These are phyloP conservation scores for Yasuhikotakia modesta DNA, from an alignment of 2,797 vertebrate genomes.

Conservation along the genomic window DNA sequence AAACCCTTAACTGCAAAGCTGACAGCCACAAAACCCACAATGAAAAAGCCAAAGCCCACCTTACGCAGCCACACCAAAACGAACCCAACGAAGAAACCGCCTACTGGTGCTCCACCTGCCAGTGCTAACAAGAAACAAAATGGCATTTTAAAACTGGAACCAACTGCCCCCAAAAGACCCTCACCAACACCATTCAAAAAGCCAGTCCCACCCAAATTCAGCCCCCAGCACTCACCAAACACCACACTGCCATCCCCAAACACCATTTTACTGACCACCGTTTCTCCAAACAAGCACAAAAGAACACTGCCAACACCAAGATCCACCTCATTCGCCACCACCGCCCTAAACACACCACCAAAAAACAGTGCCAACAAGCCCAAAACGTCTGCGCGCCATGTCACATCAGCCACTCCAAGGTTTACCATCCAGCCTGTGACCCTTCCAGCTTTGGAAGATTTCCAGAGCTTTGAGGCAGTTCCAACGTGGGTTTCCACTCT, in stretches of 20 bases:
- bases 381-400: slow-evolving; percentile 9
- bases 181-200: slow-evolving; percentile 29
- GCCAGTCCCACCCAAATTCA: slow-evolving; percentile 21
- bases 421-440: slow-evolving; percentile 72
- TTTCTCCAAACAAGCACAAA: slow-evolving; percentile 57
- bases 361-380: slow-evolving; percentile 61
- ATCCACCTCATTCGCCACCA: slow-evolving; percentile 59
- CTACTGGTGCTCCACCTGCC: neutral
- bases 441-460: slow-evolving; percentile 78
- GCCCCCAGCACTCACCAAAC: slow-evolving; percentile 18
- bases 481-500: slow-evolving; percentile 82
- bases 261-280: slow-evolving; percentile 65
- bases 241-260: slow-evolving; percentile 60
- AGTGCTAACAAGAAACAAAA: slow-evolving; percentile 37
- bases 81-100: slow-evolving; percentile 65
- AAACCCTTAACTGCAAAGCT: slow-evolving; percentile 37
- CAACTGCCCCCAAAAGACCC: neutral
- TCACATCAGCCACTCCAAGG: slow-evolving; percentile 65
- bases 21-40: slow-evolving; percentile 20
- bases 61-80: slow-evolving; percentile 43
- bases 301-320: slow-evolving; percentile 58
- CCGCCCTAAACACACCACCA: slow-evolving; percentile 55
- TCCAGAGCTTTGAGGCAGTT: slow-evolving; percentile 80
- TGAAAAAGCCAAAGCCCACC: slow-evolving; percentile 22
- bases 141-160: neutral